Evolutionary conservation across 2,797 vertebrate genomes (phyloP).

Genomic region (Mus spretus): DNA sequence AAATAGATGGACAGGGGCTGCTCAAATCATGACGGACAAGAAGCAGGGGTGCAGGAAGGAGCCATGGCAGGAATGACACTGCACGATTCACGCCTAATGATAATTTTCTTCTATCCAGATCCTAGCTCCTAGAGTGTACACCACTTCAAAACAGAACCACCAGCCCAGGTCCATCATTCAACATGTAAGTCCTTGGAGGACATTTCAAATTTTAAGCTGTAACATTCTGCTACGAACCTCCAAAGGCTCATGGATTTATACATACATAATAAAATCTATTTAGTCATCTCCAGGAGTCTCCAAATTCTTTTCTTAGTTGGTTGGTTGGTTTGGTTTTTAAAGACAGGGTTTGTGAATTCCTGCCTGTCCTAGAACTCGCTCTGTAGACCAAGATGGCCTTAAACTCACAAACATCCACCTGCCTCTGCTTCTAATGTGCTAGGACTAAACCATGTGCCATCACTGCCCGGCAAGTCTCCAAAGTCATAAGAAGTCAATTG

Average conservation of each 20-base stretch:
- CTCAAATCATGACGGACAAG: not conserved
- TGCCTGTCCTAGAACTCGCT: not conserved
- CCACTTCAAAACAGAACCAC: not conserved
- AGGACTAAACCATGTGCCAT: not conserved
- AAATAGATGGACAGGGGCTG: not conserved
- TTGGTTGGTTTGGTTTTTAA: not conserved
- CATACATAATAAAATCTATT: not conserved
- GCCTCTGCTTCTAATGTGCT: not conserved
- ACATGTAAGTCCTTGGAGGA: not conserved
- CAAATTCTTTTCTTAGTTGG: not conserved
- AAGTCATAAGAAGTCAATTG: not conserved
- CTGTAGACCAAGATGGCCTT: not conserved
- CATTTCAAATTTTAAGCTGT: not conserved
- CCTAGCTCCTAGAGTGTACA: not conserved
- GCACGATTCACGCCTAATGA: not conserved
- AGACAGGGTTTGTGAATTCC: not conserved
- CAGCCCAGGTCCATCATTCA: not conserved
- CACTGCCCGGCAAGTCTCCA: not conserved
- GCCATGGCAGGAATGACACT: not conserved
- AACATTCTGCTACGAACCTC: not conserved
- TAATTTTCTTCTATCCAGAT: not conserved
- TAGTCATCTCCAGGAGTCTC: too few relatives aligned
- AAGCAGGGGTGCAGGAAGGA: not conserved
- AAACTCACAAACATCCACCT: not conserved
- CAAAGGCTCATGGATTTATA: not conserved